These are phyloP conservation scores for Neotragus moschatus DNA, from an alignment of 2,113 vertebrate genomes.

Conservation along the genomic window DNA sequence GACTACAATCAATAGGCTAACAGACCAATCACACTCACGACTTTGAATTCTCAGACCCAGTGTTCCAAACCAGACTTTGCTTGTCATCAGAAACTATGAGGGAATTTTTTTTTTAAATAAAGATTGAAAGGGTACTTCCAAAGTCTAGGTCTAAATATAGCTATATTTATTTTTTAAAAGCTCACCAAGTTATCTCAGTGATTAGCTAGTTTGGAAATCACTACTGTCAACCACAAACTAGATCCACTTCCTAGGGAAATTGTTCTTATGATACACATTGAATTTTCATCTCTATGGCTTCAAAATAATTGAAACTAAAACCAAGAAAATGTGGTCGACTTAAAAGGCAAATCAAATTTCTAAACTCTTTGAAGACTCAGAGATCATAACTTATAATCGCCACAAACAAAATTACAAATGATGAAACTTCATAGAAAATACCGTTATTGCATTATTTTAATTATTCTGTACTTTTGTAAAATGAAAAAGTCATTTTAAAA, in stretches of 20 bases:
- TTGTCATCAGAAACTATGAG: neutral
- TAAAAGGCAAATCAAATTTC: neutral
- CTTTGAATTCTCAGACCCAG: neutral
- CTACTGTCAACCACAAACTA: neutral
- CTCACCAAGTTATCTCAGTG: neutral
- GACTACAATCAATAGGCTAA: neutral
- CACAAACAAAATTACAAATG: neutral
- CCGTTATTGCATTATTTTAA: neutral
- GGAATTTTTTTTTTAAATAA: neutral
- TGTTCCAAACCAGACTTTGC: neutral
- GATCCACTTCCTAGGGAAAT: neutral
- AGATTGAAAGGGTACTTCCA: neutral
- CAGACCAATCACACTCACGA: neutral
- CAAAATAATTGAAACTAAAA: conserved; percentile 1
- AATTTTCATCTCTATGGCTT: neutral
- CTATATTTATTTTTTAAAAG: neutral
- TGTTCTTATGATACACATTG: neutral
- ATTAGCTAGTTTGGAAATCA: conserved; percentile 5
- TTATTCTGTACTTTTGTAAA: neutral
- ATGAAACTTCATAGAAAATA: neutral
- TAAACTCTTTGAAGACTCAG: neutral
- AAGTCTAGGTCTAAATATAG: neutral
- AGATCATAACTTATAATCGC: neutral
- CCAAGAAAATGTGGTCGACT: neutral
- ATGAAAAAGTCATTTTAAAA: neutral